A percentile compares a stretch with the other conserved stretches of the same genome.
These are phyloP conservation scores for Aphaenogaster floridana DNA, from an alignment of 1,140 invertebrate genomes.

Conservation along the genomic window DNA sequence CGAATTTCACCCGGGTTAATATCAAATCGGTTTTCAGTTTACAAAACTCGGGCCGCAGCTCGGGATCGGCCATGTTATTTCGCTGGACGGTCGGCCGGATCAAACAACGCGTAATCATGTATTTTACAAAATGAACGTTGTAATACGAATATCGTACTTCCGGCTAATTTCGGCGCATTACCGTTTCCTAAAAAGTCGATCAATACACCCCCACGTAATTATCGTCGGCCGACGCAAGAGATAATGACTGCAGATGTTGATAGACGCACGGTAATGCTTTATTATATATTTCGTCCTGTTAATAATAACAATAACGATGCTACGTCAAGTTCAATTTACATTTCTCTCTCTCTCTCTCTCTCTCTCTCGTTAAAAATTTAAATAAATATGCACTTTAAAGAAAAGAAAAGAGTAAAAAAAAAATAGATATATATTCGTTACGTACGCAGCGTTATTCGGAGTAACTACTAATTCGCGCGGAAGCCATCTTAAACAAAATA, in stretches of 20 bases:
- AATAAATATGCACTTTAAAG: background rate
- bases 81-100: constrained; percentile 25
- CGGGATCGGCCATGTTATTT: constrained; percentile 54
- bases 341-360: background rate
- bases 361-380: constrained; percentile 1
- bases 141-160: constrained; percentile 60
- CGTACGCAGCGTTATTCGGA: constrained; percentile 1
- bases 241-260: constrained; percentile 57
- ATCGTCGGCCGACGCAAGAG: constrained; percentile 20
- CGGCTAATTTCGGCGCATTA: constrained; percentile 55
- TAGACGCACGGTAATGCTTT: background rate
- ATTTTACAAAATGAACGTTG: constrained; percentile 62
- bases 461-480: constrained; percentile 15
- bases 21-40: constrained; percentile 59
- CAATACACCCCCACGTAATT: constrained; percentile 39
- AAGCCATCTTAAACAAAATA: constrained; percentile 41
- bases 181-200: constrained; percentile 50
- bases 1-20: constrained; percentile 59
- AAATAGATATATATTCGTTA: background rate
- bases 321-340: background rate
- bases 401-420: background rate
- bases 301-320: constrained; percentile 22
- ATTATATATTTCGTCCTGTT: background rate
- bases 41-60: constrained; percentile 45
- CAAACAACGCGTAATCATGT: constrained; percentile 57